Evolutionary conservation across 1,140 invertebrate genomes (phyloP).

Genomic region (Notospermus geniculatus): DNA sequence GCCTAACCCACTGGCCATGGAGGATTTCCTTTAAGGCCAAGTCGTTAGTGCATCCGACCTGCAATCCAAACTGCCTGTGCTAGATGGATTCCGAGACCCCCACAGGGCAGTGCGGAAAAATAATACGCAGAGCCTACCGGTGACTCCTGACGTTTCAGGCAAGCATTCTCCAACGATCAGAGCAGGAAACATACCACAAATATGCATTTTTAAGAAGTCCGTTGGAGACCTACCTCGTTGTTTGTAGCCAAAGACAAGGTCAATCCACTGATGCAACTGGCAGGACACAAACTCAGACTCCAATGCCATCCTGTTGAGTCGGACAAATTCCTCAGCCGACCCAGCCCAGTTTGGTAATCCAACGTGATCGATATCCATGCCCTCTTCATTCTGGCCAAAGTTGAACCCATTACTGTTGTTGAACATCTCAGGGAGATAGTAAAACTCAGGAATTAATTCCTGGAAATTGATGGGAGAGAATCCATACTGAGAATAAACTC

Average conservation of each 20-base stretch:
- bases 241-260: conserved; percentile 99
- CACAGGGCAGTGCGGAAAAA: too few relatives aligned
- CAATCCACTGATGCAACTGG: conserved; percentile 99
- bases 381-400: conserved; percentile 84
- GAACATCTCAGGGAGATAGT: conserved; percentile 99
- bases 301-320: conserved; percentile 96
- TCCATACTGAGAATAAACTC: too few relatives aligned
- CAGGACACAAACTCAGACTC: conserved; percentile 99
- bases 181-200: too few relatives aligned
- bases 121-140: too few relatives aligned
- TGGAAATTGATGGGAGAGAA: too few relatives aligned
- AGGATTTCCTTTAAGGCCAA: too few relatives aligned
- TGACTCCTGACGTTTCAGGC: too few relatives aligned
- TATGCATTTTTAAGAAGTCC: not conserved
- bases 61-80: too few relatives aligned
- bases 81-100: too few relatives aligned
- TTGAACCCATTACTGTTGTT: conserved; percentile 85
- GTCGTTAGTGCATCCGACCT: too few relatives aligned
- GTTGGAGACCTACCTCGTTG: conserved; percentile 73
- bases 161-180: too few relatives aligned
- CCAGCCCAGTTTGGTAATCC: conserved; percentile 94
- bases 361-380: conserved; percentile 77
- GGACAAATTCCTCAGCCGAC: conserved; percentile 93
- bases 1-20: too few relatives aligned
- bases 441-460: conserved; percentile 98